Conservation (phyloP, 1,140 invertebrate genomes). For the Bombus vancouverensis region DNA sequence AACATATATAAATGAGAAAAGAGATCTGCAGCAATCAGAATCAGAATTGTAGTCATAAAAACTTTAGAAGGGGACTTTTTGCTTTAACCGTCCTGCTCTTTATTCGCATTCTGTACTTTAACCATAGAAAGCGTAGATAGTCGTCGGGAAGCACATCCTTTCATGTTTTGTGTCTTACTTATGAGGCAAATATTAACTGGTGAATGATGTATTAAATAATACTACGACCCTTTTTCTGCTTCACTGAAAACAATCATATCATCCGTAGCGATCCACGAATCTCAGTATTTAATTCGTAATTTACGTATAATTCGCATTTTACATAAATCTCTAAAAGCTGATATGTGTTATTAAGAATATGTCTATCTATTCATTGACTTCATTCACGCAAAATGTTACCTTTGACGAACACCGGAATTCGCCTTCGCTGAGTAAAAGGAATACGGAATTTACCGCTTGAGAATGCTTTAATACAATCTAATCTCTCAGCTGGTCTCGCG, state of each 20-base stretch:
- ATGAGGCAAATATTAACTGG: not conserved
- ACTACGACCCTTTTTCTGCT: not conserved
- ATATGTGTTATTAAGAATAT: not conserved
- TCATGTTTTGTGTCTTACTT: not conserved
- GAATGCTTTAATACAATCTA: not conserved
- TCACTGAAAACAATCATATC: not conserved
- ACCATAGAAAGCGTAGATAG: not conserved
- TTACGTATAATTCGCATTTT: too few relatives aligned
- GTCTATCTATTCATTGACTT: not conserved
- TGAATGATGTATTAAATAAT: not conserved
- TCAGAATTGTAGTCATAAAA: constrained; percentile 24
- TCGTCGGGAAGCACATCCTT: not conserved
- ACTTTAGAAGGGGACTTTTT: constrained; percentile 39
- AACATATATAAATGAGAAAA: constrained; percentile 26
- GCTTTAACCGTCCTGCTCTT: not conserved
- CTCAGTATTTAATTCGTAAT: not conserved
- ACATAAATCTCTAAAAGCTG: not conserved
- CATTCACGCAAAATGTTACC: not conserved
- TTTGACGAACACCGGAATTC: not conserved
- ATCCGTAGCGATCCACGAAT: not conserved
- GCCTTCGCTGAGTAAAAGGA: not conserved
- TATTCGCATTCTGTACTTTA: constrained; percentile 41
- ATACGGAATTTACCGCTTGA: not conserved
- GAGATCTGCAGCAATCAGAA: constrained; percentile 15
- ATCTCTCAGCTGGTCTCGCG: not conserved